Base-by-base conservation (phyloP, 1,140 invertebrate species). In the Drosophila biarmipes region DNA sequence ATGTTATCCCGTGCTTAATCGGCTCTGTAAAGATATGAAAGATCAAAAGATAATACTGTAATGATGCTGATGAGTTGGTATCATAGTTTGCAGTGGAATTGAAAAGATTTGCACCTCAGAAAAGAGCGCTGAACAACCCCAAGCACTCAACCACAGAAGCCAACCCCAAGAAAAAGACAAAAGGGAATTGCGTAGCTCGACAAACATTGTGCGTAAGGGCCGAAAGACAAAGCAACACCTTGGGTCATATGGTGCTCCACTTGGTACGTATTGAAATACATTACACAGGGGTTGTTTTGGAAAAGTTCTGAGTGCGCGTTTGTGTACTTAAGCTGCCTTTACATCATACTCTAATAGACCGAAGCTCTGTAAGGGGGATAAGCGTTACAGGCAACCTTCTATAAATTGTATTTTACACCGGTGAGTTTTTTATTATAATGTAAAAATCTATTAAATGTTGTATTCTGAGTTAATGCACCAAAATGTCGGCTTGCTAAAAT, bases 191-290 rank as follows among this genome's bases (percentile, higher is more conserved):
- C 82, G 82, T 86, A 80, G 61, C 80, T 59, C 82, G 62, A 42
- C 62, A 76, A 67, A 73, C 63, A 75, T 81, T 72, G 73, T 86
- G 82, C 84, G 82, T 87, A 72, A 67, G 63, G 68, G 19, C 21
- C 42, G 42, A 81, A 59, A 64, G 63, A 86, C 82, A 86, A 86
- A 87, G 81, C 78, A 86, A 85, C 80, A 85, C 80, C 81, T 85
- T 85, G 80, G 68, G 51, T 52, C 59, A 63, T 67, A 54, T 14
- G 38, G 51, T 54, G n/a, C 10, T 8, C 49, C 37, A 62, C 55
- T 19, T 42, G 35, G 15, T 38, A 40, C 34, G 40, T 45, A 67
- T 55, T 49, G 34, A 43, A 34, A 49, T 51, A 63, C 31, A 7
- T 29, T 19, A 8, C 46, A 12, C 27, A 49, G 46, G 59, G 48